Conservation (phyloP, 2,113 vertebrate species). For the Machaerirhynchus nigripectus region DNA sequence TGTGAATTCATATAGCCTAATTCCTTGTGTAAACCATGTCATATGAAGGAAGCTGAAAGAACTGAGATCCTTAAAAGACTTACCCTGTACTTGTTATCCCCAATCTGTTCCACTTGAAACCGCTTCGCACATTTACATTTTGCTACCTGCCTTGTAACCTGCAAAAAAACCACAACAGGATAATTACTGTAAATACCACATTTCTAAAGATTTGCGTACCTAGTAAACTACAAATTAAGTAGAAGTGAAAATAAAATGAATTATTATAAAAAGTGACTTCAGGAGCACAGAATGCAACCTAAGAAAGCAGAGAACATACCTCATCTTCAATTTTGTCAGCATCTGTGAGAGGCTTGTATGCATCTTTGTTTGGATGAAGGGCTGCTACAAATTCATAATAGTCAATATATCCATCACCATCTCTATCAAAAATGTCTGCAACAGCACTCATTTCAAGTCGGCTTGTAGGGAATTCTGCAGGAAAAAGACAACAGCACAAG, state of each 20-base stretch:
- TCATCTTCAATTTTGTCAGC: constrained; percentile 99
- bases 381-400: constrained; percentile 99
- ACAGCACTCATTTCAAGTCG: constrained; percentile 97
- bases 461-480: constrained; percentile 92
- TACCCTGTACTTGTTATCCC: constrained; percentile 98
- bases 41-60: background rate
- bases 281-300: background rate
- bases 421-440: constrained; percentile 98
- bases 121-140: constrained; percentile 99
- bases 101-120: constrained; percentile 99
- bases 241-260: background rate
- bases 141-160: constrained; percentile 97
- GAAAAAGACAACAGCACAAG: background rate
- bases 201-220: background rate
- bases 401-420: constrained; percentile 97
- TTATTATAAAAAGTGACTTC: background rate
- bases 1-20: background rate
- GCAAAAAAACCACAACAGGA: background rate
- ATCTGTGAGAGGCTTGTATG: constrained; percentile 95
- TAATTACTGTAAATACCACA: background rate
- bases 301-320: constrained; percentile 67
- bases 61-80: constrained; percentile 50
- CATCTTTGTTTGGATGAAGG: constrained; percentile 97
- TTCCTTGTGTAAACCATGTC: background rate
- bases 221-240: background rate